Percentiles rank a stretch among this genome's conserved stretches.
Conservation (phyloP, 2,113 vertebrate genomes). For the Falcunculus frontatus region DNA sequence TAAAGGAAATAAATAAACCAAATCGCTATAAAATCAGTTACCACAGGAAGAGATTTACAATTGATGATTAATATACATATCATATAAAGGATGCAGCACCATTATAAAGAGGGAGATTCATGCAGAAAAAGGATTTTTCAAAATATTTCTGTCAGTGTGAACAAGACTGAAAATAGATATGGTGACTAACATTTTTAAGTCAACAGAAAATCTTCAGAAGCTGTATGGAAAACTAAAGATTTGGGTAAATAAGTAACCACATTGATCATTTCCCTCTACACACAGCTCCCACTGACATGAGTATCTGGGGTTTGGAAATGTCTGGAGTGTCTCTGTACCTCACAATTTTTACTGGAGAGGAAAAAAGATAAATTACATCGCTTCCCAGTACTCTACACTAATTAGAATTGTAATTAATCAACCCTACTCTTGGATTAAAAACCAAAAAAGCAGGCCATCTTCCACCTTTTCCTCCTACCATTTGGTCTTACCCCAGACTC, state of each 20-base stretch:
- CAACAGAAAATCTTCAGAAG: neutral
- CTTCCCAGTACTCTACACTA: neutral
- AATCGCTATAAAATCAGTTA: neutral
- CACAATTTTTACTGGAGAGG: neutral
- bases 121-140: neutral
- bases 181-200: neutral
- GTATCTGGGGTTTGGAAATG: neutral
- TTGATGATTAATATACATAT: neutral
- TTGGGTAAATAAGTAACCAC: neutral
- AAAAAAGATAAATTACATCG: neutral
- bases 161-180: neutral
- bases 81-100: neutral
- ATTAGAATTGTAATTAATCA: neutral
- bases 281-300: neutral
- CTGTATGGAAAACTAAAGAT: neutral
- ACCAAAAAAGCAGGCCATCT: accelerated
- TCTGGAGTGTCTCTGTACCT: neutral
- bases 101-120: neutral
- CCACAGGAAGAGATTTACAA: neutral
- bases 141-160: neutral
- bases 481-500: neutral
- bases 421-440: neutral
- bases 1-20: neutral
- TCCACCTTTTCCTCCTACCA: neutral
- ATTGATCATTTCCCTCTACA: neutral